Conservation (phyloP, 2,113 vertebrate species). For the Antigone vipio region DNA sequence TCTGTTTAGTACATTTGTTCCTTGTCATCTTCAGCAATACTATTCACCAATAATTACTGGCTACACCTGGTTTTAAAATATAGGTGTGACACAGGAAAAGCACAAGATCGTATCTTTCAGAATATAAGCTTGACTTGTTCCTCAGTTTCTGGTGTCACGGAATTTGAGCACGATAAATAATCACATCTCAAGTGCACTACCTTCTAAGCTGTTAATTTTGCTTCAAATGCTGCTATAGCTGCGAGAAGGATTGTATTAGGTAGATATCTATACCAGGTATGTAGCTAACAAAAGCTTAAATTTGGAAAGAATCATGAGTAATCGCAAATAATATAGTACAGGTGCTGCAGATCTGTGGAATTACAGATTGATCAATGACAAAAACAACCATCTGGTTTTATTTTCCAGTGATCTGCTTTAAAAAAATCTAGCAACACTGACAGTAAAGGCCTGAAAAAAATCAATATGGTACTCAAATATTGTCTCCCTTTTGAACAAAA, state of each 20-base stretch:
- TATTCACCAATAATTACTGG: background rate
- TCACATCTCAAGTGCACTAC: background rate
- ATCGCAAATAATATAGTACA: background rate
- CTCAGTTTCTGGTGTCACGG: background rate
- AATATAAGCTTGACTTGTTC: background rate
- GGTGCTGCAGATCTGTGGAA: background rate
- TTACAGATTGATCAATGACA: background rate
- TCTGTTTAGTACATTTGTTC: background rate
- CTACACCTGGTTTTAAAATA: background rate
- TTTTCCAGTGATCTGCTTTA: background rate
- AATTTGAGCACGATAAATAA: background rate
- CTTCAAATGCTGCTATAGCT: background rate
- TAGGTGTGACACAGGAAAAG: background rate
- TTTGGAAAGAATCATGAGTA: background rate
- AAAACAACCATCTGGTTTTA: background rate
- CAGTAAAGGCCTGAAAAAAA: background rate
- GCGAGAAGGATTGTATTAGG: background rate
- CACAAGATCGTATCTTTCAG: background rate
- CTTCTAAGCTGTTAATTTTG: background rate
- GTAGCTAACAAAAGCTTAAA: background rate
- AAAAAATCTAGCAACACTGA: background rate
- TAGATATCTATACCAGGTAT: background rate
- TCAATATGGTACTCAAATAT: background rate
- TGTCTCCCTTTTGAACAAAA: background rate
- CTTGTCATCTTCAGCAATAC: background rate